Base-by-base conservation (phyloP, 1,140 invertebrate species). In the Nebria ingens region DNA sequence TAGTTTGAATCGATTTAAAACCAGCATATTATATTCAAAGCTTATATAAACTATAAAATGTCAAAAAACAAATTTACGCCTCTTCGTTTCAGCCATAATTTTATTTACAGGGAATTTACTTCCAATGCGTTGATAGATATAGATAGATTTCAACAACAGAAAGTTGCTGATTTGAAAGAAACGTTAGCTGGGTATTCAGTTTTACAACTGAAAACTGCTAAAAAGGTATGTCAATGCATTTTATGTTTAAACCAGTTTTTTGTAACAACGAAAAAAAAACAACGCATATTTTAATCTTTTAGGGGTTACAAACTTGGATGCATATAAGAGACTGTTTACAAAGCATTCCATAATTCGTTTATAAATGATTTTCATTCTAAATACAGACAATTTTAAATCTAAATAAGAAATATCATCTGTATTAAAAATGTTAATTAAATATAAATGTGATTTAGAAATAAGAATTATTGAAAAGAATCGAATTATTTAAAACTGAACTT, bases 111-210 rank as follows among this genome's bases (percentile, higher is more conserved):
- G 56, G 79, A 83, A 19, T 89, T 89, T 72, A 80, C 82, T 9
- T 77, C 79, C 23, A 83, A 84, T 68, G 84, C 86, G 2, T 67
- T 83, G 50, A 71, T 78, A 58, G 87, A 90, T 65, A 83, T 89
- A 60, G 85, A 89, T 63, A 75, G 81, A 67, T 91, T 90, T 71
- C 82, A 89, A 68, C 76, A 79, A 52, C 87, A 89, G 67, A 90
- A 89, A 73, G 79, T 82, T 19, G 75, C 79, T 51, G 87, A 90
- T 70, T 68, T 91, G 4, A 82, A 82, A 65, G 87, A 91, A 68
- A 86, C 86, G 12, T 77, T 90, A 52, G 80, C 82, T 29, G 79
- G 77, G 59, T 89, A 87, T 70, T 85, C 87, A 53, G 76, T 84
- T 52, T 71, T 89, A 61, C 87, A 90, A 72, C 83, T 88, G 53